Evolutionary conservation across 2,113 vertebrate genomes (phyloP), one percentile per base, ranked within the genome.

Genomic region (Rhagologus leucostigma): DNA sequence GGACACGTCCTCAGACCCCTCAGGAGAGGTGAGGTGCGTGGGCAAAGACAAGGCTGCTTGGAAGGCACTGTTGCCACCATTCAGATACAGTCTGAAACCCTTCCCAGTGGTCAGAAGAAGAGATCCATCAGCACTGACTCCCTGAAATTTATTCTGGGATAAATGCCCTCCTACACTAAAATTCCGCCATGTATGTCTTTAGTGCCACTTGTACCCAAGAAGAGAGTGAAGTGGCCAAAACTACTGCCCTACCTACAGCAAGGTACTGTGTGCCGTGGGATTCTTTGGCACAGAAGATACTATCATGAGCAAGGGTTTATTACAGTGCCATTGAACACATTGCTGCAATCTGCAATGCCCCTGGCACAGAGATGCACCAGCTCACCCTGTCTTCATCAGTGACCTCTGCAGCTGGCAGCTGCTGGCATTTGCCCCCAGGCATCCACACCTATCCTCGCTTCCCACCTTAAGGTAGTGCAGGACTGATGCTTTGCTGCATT

Each of bases 301-400:
- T 21, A 0, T 41, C 39, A 16, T 0, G 0, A 69, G 35, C 39
- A 35, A 46, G 63, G 29, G n/a, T 75, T 73, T 52, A 17, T 73
- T 49, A 7, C 30, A 23, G 0, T 11, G 18, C 35, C 49, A 9
- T 22, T 53, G 18, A 9, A 47, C 60, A 4, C 4, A 29, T 26
- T 53, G 11, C 53, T 85, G 11, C 21, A 15, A 1, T 33, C 53
- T 84, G 13, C 41, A 22, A 0, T 77, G 73, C 22, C 46, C 37
- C 73, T 68, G 53, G 57, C 27, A 6, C 73, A 37, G 37, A 44
- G 33, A 7, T 37, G 37, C 37, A 27, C 22, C 73, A 60, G 55
- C 16, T 53, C 7, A 10, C 44, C 68, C 41, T 37, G 23, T 4
- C 63, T 17, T 12, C 73, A 14, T 35, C 39, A 32, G 75, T 23